These are phyloP conservation scores for Lumbricus terrestris DNA, from an alignment of 2,888 invertebrate genomes.

Conservation along the genomic window DNA sequence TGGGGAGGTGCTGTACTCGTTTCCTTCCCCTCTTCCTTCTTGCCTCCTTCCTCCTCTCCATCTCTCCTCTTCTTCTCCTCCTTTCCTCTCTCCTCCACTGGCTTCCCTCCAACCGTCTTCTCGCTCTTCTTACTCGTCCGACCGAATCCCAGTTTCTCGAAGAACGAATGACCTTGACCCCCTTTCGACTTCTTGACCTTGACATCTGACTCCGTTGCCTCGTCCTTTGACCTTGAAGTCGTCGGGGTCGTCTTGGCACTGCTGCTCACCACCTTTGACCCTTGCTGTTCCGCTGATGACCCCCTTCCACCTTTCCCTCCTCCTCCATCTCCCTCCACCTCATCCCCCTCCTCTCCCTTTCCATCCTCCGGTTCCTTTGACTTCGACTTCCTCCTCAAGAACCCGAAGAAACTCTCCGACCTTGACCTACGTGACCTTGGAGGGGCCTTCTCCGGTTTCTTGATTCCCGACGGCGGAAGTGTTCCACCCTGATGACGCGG, in stretches of 20 bases:
- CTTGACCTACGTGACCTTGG: background rate
- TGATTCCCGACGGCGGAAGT: background rate
- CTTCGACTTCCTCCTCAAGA: background rate
- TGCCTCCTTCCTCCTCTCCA: background rate
- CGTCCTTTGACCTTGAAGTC: background rate
- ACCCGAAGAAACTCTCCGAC: background rate
- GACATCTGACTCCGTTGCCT: background rate
- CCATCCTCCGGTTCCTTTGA: background rate
- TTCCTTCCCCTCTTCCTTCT: background rate
- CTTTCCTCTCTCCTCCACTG: background rate
- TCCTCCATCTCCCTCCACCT: background rate
- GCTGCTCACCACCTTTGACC: background rate
- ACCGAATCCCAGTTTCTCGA: background rate
- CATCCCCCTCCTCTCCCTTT: background rate
- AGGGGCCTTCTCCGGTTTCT: background rate
- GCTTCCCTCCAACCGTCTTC: background rate
- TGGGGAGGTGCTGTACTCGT: no score
- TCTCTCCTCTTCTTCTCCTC: background rate
- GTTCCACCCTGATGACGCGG: background rate
- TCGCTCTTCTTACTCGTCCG: background rate
- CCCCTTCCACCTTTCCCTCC: background rate
- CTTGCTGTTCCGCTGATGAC: background rate
- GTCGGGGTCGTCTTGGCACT: constrained; percentile 4
- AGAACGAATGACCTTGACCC: background rate
- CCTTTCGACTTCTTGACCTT: background rate